Conservation (phyloP, 2,113 vertebrate genomes). For the Aptenodytes forsteri region DNA sequence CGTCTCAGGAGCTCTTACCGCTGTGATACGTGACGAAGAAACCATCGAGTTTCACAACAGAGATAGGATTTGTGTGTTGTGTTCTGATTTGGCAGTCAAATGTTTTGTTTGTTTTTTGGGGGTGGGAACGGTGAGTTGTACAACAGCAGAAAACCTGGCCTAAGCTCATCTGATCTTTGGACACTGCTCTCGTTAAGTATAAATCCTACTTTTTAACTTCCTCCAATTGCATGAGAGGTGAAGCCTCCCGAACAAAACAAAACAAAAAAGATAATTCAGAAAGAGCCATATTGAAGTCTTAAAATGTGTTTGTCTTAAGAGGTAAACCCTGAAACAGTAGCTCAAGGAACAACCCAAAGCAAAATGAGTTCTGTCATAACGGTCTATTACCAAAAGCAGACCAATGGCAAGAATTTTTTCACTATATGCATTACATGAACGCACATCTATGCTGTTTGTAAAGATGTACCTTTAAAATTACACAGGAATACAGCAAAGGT, state of each 20-base stretch:
- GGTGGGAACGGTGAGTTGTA: background rate
- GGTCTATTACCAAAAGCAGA: background rate
- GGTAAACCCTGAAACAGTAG: background rate
- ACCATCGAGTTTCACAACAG: background rate
- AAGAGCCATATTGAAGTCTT: background rate
- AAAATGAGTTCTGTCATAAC: background rate
- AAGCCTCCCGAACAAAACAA: background rate
- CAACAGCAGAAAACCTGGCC: constrained; percentile 5
- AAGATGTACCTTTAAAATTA: background rate
- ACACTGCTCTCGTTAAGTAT: constrained; percentile 1
- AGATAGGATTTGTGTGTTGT: background rate
- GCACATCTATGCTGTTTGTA: background rate
- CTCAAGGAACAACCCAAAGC: background rate
- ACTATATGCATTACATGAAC: background rate
- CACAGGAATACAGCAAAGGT: background rate
- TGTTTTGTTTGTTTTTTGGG: constrained; percentile 24
- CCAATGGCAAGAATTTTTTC: background rate
- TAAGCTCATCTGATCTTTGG: constrained; percentile 40
- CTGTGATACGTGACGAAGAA: background rate
- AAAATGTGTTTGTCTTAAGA: background rate
- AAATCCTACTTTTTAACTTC: constrained; percentile 11
- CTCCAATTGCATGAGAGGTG: background rate
- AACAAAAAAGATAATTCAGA: background rate
- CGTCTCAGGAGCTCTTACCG: background rate
- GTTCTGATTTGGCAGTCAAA: constrained; percentile 18